Conservation (phyloP, 2,113 vertebrate species). For the Xiphias gladius region DNA sequence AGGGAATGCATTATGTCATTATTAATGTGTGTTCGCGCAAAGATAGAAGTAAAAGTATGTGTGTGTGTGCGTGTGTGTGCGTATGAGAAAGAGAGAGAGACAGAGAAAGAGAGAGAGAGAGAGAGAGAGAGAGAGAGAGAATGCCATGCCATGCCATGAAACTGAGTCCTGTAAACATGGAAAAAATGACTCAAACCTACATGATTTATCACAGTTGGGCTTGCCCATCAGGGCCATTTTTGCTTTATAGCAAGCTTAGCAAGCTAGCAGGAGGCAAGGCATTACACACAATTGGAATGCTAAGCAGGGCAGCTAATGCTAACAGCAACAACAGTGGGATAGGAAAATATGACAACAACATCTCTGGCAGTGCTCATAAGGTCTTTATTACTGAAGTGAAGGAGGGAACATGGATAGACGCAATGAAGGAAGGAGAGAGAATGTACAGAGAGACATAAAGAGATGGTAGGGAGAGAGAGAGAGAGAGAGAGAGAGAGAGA, state of each 20-base stretch:
- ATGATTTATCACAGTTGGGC: constrained; percentile 60
- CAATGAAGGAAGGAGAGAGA: neutral
- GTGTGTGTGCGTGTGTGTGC: neutral
- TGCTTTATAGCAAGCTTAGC: constrained; percentile 63
- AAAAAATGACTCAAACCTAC: constrained; percentile 40
- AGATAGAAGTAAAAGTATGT: neutral
- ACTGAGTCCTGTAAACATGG: constrained; percentile 51
- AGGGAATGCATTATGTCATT: too few species aligned
- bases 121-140: neutral
- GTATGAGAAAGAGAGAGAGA: neutral
- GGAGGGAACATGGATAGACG: neutral
- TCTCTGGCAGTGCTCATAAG: constrained; percentile 26
- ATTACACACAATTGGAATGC: constrained; percentile 47
- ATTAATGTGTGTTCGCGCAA: too few species aligned
- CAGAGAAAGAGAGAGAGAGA: neutral
- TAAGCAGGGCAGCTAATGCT: constrained; percentile 37
- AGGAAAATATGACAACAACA: constrained; percentile 64
- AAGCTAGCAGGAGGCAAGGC: constrained; percentile 32
- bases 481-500: neutral
- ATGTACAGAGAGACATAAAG: neutral
- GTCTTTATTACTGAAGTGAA: constrained; percentile 27
- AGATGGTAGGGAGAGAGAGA: neutral
- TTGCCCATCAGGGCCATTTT: constrained; percentile 46
- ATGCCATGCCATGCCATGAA: constrained; percentile 8
- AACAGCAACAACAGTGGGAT: constrained; percentile 59